Conservation (phyloP, 2,888 invertebrate species). For the Apodemia mormo region DNA sequence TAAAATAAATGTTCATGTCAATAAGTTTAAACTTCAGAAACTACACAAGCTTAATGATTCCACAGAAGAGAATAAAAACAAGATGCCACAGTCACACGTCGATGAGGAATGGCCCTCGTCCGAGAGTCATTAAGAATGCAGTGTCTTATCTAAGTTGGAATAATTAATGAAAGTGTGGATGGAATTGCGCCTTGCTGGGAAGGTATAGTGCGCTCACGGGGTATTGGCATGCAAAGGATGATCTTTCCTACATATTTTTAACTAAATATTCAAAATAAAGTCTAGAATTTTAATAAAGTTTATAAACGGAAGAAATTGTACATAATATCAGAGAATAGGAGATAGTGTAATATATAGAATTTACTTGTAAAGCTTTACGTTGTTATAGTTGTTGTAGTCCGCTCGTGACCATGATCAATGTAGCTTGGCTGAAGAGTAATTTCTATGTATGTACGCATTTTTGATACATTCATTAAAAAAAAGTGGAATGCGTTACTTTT, state of each 20-base stretch:
- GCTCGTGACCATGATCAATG: too few species aligned
- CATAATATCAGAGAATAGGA: too few species aligned
- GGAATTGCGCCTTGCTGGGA: constrained; percentile 69
- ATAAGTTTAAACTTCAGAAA: constrained; percentile 35
- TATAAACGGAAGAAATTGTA: too few species aligned
- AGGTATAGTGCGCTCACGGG: constrained; percentile 41
- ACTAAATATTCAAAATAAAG: too few species aligned
- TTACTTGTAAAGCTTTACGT: too few species aligned
- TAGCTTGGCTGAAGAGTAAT: too few species aligned
- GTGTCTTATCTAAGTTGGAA: constrained; percentile 79
- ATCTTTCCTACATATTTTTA: not conserved
- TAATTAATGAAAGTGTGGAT: constrained; percentile 79
- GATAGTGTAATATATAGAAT: too few species aligned
- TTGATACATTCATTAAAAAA: too few species aligned
- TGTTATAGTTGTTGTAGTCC: too few species aligned
- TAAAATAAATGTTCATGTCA: constrained; percentile 16
- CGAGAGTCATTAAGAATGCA: constrained; percentile 74
- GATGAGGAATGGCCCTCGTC: constrained; percentile 71
- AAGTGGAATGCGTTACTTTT: too few species aligned
- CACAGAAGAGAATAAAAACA: constrained; percentile 43
- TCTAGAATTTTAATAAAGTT: too few species aligned
- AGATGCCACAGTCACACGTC: constrained; percentile 51
- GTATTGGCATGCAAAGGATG: constrained; percentile 31
- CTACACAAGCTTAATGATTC: constrained; percentile 58
- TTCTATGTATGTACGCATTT: too few species aligned